Evolutionary conservation across 1,140 invertebrate genomes (phyloP), one percentile per base, ranked within the genome.

Genomic region (Achatina immaculata): DNA sequence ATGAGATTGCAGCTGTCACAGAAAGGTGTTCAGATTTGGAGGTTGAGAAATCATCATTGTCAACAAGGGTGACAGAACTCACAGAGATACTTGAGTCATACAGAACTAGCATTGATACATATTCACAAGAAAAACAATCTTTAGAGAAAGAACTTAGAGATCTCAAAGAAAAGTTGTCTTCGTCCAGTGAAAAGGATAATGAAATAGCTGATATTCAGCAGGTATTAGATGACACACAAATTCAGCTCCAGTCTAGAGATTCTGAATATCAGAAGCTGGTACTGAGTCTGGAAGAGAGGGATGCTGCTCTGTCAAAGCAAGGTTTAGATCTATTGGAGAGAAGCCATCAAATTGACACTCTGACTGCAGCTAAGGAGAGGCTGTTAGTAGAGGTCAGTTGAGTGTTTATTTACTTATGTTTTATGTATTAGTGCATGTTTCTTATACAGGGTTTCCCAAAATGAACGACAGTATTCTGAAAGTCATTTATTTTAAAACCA

Each of bases 281-380:
- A 71, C 40, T 55, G 16, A n/a, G 34, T 16, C 21, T 48, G 0
- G 48, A 81, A 36, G 79, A 83, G 34, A 71, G 78, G 81, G 76
- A 69, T 40, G 24, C 62, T 19, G 21, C 80, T 19, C 79, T 83
- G 31, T 36, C 72, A 0, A n/a, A 78, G 74, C 72, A 76, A n/a
- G 14, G 58, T 24, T 42, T 38, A 24, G 71, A 55, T 28, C 9
- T 73, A 31, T 36, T 36, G 4, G 72, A 82, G 68, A 71, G 55
- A 66, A 79, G 28, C 36, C 24, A 31, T 9, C 14, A 34, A 38
- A 51, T 66, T 77, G 43, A 72, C 0, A 19, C 58, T 28, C 38
- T 55, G 14, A 38, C 16, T 19, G 34, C 14, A 31, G 62, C 66
- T 19, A 55, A 2, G 36, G 77, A 45, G 1, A 48, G 34, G 28